These are phyloP conservation scores for Periparus ater DNA, from an alignment of 2,797 vertebrate species.

Conservation along the genomic window DNA sequence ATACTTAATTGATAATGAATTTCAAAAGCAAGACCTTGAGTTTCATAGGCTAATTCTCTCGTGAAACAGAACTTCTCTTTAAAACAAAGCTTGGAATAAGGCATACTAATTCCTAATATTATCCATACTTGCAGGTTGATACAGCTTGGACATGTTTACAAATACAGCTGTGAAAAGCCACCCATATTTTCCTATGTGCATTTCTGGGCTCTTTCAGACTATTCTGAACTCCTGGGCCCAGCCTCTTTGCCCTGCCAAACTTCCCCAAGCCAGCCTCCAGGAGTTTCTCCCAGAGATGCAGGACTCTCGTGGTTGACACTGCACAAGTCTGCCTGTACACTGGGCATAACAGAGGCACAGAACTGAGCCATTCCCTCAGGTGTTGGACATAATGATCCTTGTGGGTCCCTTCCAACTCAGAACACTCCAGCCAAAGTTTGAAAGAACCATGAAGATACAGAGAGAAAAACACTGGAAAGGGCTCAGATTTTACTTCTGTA, in stretches of 20 bases:
- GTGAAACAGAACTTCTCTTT: background rate
- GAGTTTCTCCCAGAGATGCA: background rate
- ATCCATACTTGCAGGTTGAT: background rate
- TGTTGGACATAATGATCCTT: background rate
- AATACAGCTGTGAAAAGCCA: background rate
- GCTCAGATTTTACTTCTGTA: background rate
- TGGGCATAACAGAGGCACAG: background rate
- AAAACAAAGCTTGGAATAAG: background rate
- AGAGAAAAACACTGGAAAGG: background rate
- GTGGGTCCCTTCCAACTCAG: background rate
- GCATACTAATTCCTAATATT: background rate
- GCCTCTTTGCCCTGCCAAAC: background rate
- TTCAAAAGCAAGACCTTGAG: background rate
- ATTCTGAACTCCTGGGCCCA: background rate
- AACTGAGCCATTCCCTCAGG: rapidly evolving
- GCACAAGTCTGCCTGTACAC: rapidly evolving
- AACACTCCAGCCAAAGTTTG: background rate
- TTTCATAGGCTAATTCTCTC: background rate
- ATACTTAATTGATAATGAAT: background rate
- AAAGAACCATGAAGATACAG: background rate
- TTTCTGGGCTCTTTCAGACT: background rate
- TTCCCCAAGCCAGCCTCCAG: rapidly evolving
- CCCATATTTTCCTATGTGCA: background rate
- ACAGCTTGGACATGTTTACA: background rate
- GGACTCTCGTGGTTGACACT: background rate